These are phyloP conservation scores for Dolomedes plantarius DNA, from an alignment of 2,888 invertebrate species.

Conservation along the genomic window DNA sequence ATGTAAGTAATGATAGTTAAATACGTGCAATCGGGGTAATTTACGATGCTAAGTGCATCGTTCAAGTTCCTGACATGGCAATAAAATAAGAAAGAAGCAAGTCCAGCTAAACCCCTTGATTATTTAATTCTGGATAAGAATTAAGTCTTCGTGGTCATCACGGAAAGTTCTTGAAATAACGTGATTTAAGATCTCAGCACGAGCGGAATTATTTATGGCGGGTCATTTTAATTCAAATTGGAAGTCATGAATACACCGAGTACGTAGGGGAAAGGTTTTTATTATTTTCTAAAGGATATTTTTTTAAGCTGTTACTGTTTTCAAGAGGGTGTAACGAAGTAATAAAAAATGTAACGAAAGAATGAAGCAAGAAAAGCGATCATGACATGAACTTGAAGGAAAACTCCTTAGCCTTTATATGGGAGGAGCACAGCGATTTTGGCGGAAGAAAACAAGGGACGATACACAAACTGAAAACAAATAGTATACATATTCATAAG, in stretches of 20 bases:
- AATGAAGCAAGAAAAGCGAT: not conserved
- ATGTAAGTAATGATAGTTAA: constrained; percentile 6
- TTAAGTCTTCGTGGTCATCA: constrained; percentile 16
- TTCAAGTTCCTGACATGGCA: constrained; percentile 5
- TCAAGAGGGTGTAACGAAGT: constrained; percentile 1
- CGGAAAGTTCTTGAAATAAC: constrained; percentile 14
- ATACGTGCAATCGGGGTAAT: not conserved
- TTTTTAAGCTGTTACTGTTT: not conserved
- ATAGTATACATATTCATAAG: no score
- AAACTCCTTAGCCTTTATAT: not conserved
- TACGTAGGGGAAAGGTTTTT: not conserved
- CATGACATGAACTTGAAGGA: constrained; percentile 4
- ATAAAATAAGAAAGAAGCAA: constrained; percentile 1
- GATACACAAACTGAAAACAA: not conserved
- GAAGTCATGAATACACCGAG: not conserved
- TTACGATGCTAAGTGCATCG: constrained; percentile 1
- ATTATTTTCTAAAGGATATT: not conserved
- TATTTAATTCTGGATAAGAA: constrained; percentile 6
- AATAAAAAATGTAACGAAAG: not conserved
- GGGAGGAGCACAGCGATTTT: not conserved
- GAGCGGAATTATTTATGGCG: constrained; percentile 8
- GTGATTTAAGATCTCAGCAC: constrained; percentile 9
- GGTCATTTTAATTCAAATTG: constrained; percentile 9
- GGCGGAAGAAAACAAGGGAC: not conserved
- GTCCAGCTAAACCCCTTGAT: not conserved